phyloP scores from a whole-genome alignment of 1,140 invertebrate species.

The Drosophila fuyamai region DNA sequence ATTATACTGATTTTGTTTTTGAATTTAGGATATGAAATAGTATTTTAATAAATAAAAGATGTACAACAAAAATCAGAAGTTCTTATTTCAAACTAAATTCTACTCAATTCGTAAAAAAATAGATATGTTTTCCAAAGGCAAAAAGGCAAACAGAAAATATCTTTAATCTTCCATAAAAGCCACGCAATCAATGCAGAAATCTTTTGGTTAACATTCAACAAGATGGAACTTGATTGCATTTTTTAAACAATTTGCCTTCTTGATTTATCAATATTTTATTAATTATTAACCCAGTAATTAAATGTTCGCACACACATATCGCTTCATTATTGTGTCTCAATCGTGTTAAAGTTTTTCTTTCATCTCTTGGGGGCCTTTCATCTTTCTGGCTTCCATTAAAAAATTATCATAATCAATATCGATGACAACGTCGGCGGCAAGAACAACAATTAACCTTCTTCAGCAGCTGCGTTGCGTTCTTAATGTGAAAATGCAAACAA shows the following conservation, averaged over 20 bases:
- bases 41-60: too few species aligned
- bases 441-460: slow-evolving; percentile 39
- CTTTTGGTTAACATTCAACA: neutral
- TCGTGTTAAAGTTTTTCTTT: slow-evolving; percentile 24
- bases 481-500: slow-evolving; percentile 35
- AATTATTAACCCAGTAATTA: slow-evolving; percentile 34
- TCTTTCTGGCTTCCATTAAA: slow-evolving; percentile 11
- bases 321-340: slow-evolving; percentile 13
- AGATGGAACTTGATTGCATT: slow-evolving; percentile 1
- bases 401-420: slow-evolving; percentile 45
- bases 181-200: neutral
- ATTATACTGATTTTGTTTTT: too few species aligned
- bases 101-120: too few species aligned
- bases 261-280: slow-evolving; percentile 31
- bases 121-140: too few species aligned
- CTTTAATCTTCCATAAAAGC: neutral
- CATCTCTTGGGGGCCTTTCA: slow-evolving; percentile 18
- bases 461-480: slow-evolving; percentile 36
- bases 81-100: too few species aligned
- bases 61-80: too few species aligned
- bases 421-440: slow-evolving; percentile 37
- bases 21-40: too few species aligned
- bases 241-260: slow-evolving; percentile 18
- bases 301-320: slow-evolving; percentile 13
- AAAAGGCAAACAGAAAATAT: too few species aligned